Evolutionary conservation across 2,797 vertebrate genomes (phyloP).

Genomic region (Anolis apletophallus): DNA sequence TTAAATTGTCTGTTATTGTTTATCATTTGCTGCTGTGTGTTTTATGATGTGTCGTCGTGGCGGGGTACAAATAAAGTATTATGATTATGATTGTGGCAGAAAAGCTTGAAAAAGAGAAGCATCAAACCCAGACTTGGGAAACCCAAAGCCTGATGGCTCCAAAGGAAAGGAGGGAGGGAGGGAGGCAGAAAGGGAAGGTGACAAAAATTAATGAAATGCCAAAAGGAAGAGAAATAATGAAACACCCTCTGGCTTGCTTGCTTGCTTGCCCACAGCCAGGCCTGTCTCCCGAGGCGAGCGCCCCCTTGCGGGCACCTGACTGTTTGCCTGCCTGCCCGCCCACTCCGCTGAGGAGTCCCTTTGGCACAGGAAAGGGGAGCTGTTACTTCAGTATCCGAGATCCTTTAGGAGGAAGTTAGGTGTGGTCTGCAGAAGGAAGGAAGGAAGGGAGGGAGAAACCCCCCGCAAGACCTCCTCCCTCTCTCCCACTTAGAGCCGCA

Average conservation of each 20-base stretch:
- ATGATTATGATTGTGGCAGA: too few relatives aligned
- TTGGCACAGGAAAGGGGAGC: slow-evolving; percentile 72
- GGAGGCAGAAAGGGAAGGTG: not conserved
- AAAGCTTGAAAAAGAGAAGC: not conserved
- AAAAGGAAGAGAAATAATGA: too few relatives aligned
- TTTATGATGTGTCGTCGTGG: too few relatives aligned
- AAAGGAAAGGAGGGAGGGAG: too few relatives aligned
- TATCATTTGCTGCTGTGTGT: too few relatives aligned
- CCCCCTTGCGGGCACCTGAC: slow-evolving; percentile 73
- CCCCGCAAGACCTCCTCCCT: not conserved
- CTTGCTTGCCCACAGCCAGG: too few relatives aligned
- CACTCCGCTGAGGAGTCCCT: not conserved
- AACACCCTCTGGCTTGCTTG: too few relatives aligned
- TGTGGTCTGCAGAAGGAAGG: slow-evolving; percentile 75
- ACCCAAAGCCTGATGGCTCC: slow-evolving; percentile 18
- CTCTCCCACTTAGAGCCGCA: slow-evolving; percentile 56
- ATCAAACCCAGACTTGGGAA: slow-evolving; percentile 48
- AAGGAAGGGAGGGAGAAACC: not conserved
- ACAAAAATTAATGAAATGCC: too few relatives aligned
- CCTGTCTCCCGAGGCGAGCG: slow-evolving; percentile 6
- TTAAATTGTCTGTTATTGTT: too few relatives aligned
- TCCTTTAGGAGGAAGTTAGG: slow-evolving; percentile 82
- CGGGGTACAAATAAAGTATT: too few relatives aligned
- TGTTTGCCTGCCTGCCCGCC: not conserved
- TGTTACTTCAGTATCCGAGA: slow-evolving; percentile 80